phyloP scores from a whole-genome alignment of 2,797 vertebrate genomes.

The Muraenolepis orangiensis region DNA sequence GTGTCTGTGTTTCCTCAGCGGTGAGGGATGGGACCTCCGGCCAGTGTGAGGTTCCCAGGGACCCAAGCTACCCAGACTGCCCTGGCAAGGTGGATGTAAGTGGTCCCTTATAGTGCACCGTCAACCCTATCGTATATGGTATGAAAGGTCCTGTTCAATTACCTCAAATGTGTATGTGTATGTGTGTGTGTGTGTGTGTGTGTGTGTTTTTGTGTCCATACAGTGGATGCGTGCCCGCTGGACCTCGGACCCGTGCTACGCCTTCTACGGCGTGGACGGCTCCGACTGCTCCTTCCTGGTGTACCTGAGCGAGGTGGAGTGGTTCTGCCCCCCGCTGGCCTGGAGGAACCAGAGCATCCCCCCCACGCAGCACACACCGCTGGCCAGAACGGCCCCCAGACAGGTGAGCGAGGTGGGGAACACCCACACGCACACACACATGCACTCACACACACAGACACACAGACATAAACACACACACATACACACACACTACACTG shows the following conservation, averaged over 20 bases:
- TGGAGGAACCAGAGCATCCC: conserved; percentile 84
- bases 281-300: conserved; percentile 95
- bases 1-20: conserved; percentile 45
- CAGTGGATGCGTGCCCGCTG: conserved; percentile 96
- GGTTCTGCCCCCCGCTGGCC: conserved; percentile 90
- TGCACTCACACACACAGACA: not conserved
- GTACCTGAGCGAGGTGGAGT: conserved; percentile 96
- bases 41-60: conserved; percentile 91
- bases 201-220: not conserved
- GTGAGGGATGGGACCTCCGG: conserved; percentile 79
- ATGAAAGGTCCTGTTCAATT: not conserved
- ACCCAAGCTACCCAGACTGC: conserved; percentile 89
- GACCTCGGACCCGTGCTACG: conserved; percentile 96
- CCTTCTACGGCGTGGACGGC: conserved; percentile 93
- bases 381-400: conserved; percentile 61
- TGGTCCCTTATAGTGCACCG: conserved; percentile 24
- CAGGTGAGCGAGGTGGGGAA: conserved; percentile 72
- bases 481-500: not conserved
- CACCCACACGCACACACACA: not conserved
- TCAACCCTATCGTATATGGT: not conserved
- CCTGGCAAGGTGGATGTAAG: conserved; percentile 92
- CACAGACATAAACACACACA: not conserved
- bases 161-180: not conserved
- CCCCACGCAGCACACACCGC: conserved; percentile 61
- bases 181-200: not conserved